phyloP scores from a whole-genome alignment of 2,797 vertebrate genomes.

The Chelon labrosus region DNA sequence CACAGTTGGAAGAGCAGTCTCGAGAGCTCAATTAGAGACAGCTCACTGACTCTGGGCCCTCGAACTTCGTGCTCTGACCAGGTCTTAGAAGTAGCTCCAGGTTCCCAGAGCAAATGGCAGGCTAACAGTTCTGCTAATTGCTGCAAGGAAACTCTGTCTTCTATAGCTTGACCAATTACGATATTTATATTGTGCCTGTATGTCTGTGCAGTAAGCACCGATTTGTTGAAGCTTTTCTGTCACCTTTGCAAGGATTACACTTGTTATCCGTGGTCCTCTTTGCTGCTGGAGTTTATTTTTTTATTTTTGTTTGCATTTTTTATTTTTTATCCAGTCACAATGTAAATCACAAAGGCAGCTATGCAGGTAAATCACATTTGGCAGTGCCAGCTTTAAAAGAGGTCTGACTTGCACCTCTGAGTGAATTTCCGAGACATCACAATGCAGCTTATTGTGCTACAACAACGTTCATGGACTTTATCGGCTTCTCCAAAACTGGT shows the following conservation, averaged over 20 bases:
- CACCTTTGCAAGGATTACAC: constrained; percentile 7
- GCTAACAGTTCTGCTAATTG: constrained; percentile 40
- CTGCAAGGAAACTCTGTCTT: constrained; percentile 56
- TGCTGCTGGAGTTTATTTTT: neutral
- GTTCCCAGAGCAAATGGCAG: constrained; percentile 58
- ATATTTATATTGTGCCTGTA: constrained; percentile 4
- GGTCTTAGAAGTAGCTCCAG: constrained; percentile 65
- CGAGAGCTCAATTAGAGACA: constrained; percentile 47
- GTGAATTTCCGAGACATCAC: neutral
- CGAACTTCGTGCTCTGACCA: constrained; percentile 29
- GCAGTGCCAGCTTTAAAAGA: constrained; percentile 3
- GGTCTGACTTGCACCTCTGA: neutral
- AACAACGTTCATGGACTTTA: neutral
- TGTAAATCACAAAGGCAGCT: constrained; percentile 21
- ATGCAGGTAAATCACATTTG: neutral
- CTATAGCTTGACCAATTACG: constrained; percentile 60
- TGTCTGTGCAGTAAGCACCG: constrained; percentile 11
- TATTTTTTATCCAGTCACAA: neutral
- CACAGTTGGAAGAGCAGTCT: constrained; percentile 51
- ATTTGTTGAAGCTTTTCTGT: constrained; percentile 33
- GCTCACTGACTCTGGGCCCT: constrained; percentile 35
- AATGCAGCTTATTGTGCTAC: neutral
- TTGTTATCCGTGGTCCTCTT: constrained; percentile 8
- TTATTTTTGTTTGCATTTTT: neutral
- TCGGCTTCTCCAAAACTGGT: constrained; percentile 16